Evolutionary conservation across 2,797 vertebrate genomes (phyloP), one percentile per base, ranked within the genome.

Genomic region (Amphiprion clarkii): DNA sequence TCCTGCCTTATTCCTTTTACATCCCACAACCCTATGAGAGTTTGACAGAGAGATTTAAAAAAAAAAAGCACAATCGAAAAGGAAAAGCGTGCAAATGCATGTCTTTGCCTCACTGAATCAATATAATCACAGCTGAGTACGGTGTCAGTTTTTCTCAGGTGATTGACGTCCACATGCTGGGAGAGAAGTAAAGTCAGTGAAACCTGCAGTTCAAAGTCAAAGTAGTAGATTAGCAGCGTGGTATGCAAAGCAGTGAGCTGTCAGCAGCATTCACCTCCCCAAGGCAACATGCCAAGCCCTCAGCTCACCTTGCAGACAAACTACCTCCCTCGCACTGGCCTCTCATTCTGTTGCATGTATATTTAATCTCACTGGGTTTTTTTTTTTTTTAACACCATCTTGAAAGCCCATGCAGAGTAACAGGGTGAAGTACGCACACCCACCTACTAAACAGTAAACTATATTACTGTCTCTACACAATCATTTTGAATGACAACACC

Each of bases 171-270:
- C 27, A 57, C 71, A 71, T 46, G 19, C 80, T 65, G 40, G 19
- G 13, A 56, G 29, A 39, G 61, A 51, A 67, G 62, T 27, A 10
- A 67, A 65, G 73, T 67, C 46, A 57, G 61, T 78, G 54, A 58
- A 82, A 73, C 39, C 39, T 55, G 52, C n/a, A 54, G 67, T 75
- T 86, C 57, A 83, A 75, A 78, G 81, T 71, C 53, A 83, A 63
- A 77, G 73, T 25, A 68, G 23, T 31, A 42, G 44, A 59, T 60
- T 68, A 53, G 63, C 31, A 36, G 29, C 16, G 44, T 42, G 60
- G 78, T 61, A 81, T 86, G 76, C 53, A 63, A 75, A 87, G 56
- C 44, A 76, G 53, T 23, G n/a, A 29, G n/a, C 71, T 85, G 73
- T 70, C 68, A 78, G 16, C 65, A 36, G 54, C 64, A 55, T 74